Base-by-base conservation (phyloP, 1,140 invertebrate species). In the Euura lappo region DNA sequence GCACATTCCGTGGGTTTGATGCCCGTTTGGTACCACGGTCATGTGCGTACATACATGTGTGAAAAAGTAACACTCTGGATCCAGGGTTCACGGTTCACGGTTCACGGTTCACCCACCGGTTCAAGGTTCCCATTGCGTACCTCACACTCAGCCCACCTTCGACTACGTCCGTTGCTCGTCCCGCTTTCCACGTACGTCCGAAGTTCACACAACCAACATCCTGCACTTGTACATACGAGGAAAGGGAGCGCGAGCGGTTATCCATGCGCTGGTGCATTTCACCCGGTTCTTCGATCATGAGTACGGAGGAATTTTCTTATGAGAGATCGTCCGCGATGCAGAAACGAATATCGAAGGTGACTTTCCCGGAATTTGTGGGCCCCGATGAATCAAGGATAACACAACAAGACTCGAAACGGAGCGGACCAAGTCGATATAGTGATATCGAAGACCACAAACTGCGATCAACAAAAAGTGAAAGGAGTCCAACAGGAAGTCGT, bases 1-100 rank as follows among this genome's bases (percentile, higher is more conserved):
- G 51, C 51, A 6, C 51, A 60, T 60, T 60, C 51, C 51, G 51
- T 60, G 51, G 51, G 51, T 60, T 60, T 60, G 51, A 60, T 60
- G 51, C 51, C 51, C 51, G 10, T 60, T 51, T 51, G 7, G 11
- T 51, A 28, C 28, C 28, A 28, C 28, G 28, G 28, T 28, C 11
- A 11, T 51, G 47, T 2, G 47, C 11, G 47, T 60, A n/a, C 6
- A 60, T 60, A n/a, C n/a, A n/a, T 60, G 51, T 60, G 5, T 5
- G 51, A 3, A 60, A 60, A 5, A 60, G 51, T 60, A 60, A 60
- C 51, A 60, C 51, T 60, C 51, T 60, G 51, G 5, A 60, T 60
- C 13, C 51, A 60, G 51, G 11, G 47, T 51, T 51, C 47, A 51
- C 47, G 51, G 51, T 60, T 60, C 51, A 60, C 51, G 51, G 51